A percentile compares a stretch with the other conserved stretches of the same genome.
These are phyloP conservation scores for Eurypyga helias DNA, from an alignment of 2,113 vertebrate species.

Conservation along the genomic window DNA sequence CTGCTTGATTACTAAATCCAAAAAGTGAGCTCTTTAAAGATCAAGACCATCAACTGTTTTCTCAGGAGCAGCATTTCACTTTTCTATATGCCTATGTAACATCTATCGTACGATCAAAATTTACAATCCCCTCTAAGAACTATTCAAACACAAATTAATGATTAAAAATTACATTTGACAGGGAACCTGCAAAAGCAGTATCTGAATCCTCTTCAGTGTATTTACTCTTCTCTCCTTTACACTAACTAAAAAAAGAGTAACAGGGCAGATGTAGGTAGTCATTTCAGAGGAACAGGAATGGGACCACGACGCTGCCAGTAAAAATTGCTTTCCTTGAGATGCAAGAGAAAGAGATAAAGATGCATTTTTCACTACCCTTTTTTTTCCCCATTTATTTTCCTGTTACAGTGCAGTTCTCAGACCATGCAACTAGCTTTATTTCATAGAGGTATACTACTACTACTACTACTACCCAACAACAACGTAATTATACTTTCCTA, in stretches of 20 bases:
- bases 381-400: background rate
- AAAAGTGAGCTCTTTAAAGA: background rate
- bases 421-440: background rate
- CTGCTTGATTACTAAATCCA: background rate
- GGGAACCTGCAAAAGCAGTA: background rate
- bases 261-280: background rate
- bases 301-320: background rate
- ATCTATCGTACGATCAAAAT: background rate
- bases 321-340: background rate
- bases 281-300: background rate
- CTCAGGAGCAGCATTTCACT: background rate
- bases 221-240: background rate
- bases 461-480: background rate
- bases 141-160: background rate
- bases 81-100: background rate
- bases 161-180: background rate
- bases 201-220: background rate
- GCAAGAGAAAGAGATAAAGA: background rate
- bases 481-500: background rate
- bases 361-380: background rate
- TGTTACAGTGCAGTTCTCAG: background rate
- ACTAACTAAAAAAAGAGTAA: background rate
- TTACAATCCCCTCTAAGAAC: background rate
- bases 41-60: background rate
- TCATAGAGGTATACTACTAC: background rate